Percentiles rank a stretch among this genome's conserved stretches.
Evolutionary conservation across 2,797 vertebrate species (phyloP).

Genomic region (Ceyx erithaca): DNA sequence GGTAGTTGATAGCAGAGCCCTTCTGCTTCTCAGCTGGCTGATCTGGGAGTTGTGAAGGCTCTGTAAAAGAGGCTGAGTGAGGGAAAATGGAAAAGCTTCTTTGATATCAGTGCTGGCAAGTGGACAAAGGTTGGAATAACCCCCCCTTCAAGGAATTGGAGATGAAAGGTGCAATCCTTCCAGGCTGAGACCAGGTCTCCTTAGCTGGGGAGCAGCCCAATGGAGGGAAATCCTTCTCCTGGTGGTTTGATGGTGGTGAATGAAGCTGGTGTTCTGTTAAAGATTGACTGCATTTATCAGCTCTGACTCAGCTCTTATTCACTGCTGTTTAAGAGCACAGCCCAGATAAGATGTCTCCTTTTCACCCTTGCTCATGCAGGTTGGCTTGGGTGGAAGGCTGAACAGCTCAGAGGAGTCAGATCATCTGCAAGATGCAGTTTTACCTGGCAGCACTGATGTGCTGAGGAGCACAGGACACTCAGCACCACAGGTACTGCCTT

Average conservation of each 20-base stretch:
- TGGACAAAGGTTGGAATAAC: not conserved
- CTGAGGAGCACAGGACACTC: not conserved
- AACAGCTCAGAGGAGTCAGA: not conserved
- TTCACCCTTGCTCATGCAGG: not conserved
- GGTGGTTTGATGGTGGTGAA: not conserved
- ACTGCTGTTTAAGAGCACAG: not conserved
- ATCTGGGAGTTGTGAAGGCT: not conserved
- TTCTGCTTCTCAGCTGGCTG: not conserved
- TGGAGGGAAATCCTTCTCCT: not conserved
- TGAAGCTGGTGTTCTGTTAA: not conserved
- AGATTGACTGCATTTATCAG: constrained; percentile 14
- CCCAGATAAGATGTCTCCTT: not conserved
- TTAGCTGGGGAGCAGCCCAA: not conserved
- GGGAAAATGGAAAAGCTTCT: not conserved
- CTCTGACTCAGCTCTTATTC: constrained; percentile 53
- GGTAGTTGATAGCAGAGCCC: not conserved
- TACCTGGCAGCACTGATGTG: not conserved
- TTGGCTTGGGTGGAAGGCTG: not conserved
- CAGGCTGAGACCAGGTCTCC: not conserved
- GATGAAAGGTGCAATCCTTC: not conserved
- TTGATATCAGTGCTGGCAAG: not conserved
- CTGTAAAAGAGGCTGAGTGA: not conserved
- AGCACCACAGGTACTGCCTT: not conserved
- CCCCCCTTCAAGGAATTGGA: not conserved
- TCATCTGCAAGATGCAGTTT: not conserved